Conservation (phyloP, 1,140 invertebrate species). For the Sipha flava region DNA sequence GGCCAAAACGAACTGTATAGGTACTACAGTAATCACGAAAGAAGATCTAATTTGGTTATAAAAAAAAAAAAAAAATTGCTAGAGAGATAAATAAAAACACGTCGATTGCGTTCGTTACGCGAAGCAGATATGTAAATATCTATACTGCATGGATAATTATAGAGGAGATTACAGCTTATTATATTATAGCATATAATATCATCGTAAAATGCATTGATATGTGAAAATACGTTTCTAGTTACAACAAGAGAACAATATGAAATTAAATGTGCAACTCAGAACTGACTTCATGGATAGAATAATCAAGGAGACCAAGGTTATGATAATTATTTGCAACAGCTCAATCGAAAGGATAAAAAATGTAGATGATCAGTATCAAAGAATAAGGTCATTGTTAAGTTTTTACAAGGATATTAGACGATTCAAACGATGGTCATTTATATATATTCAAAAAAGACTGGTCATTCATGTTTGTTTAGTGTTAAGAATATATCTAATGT, state of each 20-base stretch:
- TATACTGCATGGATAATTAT: no score
- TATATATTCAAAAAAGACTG: not conserved
- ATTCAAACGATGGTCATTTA: not conserved
- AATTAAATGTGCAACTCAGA: not conserved
- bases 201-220: not conserved
- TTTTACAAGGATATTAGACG: not conserved
- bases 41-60: not conserved
- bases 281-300: not conserved
- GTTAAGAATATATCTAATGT: not conserved
- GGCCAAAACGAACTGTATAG: not conserved
- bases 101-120: no score
- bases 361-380: not conserved
- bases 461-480: not conserved
- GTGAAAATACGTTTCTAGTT: not conserved
- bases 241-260: not conserved
- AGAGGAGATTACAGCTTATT: no score
- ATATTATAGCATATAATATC: not conserved
- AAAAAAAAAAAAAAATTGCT: no score
- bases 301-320: not conserved
- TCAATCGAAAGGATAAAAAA: not conserved
- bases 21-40: not conserved
- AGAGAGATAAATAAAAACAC: no score
- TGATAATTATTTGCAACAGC: not conserved
- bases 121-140: no score
- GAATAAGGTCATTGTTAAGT: not conserved